A percentile compares a stretch with the other conserved stretches of the same genome.
Conservation (phyloP, 2,113 vertebrate genomes). For the Spea multiplicata region DNA sequence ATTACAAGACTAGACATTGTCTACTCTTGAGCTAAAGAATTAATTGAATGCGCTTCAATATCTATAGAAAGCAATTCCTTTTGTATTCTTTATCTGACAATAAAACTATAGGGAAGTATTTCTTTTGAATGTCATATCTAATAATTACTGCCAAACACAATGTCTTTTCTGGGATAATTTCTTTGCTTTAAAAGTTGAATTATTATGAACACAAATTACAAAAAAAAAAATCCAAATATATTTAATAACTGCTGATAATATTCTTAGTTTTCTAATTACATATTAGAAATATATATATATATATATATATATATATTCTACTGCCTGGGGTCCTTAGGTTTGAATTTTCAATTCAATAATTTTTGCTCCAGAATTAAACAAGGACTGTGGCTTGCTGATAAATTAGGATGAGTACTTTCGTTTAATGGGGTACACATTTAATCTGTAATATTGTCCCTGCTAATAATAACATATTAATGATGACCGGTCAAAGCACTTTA, state of each 20-base stretch:
- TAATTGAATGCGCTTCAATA: neutral
- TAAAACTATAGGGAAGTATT: constrained; percentile 12
- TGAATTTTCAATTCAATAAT: neutral
- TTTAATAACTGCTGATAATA: neutral
- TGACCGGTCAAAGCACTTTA: too few species aligned
- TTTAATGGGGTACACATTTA: neutral
- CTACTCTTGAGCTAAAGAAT: too few species aligned
- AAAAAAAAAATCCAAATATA: constrained; percentile 5
- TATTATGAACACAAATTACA: neutral
- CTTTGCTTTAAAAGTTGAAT: constrained; percentile 29
- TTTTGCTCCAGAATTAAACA: neutral
- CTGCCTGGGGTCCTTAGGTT: too few species aligned
- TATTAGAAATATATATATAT: neutral
- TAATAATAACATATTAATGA: too few species aligned
- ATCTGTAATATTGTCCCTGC: neutral
- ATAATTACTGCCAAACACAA: constrained; percentile 19
- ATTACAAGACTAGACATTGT: too few species aligned
- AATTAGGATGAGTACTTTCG: neutral
- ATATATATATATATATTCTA: too few species aligned
- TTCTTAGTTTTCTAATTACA: constrained; percentile 8
- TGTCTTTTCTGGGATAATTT: neutral
- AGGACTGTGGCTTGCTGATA: neutral
- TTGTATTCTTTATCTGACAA: constrained; percentile 13
- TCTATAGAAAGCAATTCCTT: constrained; percentile 4
- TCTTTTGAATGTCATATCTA: constrained; percentile 29